Percentiles rank a stretch among this genome's conserved stretches.
Evolutionary conservation across 2,113 vertebrate species (phyloP).

Genomic region (Psittacara wagleri): DNA sequence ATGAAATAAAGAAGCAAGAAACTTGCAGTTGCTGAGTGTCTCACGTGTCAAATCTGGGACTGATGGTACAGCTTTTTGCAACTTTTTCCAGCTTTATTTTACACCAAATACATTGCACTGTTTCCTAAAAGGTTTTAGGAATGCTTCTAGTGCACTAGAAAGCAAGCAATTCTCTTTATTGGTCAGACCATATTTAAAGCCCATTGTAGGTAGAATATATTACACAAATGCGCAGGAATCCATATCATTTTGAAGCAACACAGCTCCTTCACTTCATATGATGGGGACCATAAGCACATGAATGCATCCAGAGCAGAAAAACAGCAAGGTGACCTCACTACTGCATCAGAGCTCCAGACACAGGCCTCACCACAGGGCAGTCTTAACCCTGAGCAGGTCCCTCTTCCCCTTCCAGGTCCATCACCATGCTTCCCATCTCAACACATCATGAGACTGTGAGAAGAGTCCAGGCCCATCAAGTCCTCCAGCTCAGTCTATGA

Average conservation of each 20-base stretch:
- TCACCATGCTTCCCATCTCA: not conserved
- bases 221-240: not conserved
- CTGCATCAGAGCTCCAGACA: not conserved
- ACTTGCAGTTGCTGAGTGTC: not conserved
- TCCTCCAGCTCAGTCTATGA: not conserved
- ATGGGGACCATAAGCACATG: not conserved
- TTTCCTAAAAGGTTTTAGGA: not conserved
- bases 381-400: not conserved
- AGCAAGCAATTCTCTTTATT: not conserved
- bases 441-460: not conserved
- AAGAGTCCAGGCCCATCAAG: not conserved
- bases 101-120: not conserved
- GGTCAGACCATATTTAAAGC: not conserved
- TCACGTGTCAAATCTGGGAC: not conserved
- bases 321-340: not conserved
- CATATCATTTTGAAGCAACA: not conserved
- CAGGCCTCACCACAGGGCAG: not conserved
- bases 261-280: not conserved
- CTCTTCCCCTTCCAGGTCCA: not conserved
- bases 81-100: not conserved
- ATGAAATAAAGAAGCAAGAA: not conserved
- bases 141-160: not conserved
- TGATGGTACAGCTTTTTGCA: not conserved
- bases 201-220: not conserved
- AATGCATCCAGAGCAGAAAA: not conserved